Evolutionary conservation across 1,140 invertebrate genomes (phyloP), one percentile per base, ranked within the genome.

Genomic region (Magallana angulata): DNA sequence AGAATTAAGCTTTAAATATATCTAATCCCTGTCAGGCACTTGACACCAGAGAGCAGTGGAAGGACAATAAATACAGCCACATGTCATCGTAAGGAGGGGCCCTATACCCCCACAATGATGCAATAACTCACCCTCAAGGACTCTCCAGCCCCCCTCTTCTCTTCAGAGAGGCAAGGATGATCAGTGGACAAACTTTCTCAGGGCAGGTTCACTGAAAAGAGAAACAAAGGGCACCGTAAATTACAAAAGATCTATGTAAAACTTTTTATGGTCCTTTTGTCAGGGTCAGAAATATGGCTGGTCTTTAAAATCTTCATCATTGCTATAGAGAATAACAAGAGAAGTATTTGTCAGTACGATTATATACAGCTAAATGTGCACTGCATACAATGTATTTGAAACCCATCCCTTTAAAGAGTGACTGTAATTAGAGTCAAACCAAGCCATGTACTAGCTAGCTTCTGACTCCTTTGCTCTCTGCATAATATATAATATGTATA

Each of bases 101-200:
- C 68, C 68, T 30, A 36, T 71, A 71, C 68, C 24, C 68, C 68
- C 11, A 36, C 68, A 71, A 71, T 71, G 68, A 71, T 71, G 68
- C 68, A 71, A 71, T 71, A 71, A 71, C 68, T 71, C 68, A 24
- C 68, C 36, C 18, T 71, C 68, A 71, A 71, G 68, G 68, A 30
- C 24, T 30, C 68, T 71, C 18, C n/a, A 71, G 24, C 18, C n/a
- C 68, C 24, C 9, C 1, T 11, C 68, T 7, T 71, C 68, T 71
- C 68, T 11, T 8, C n/a, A 30, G 12, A 18, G 36, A 16, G 60
- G 60, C 18, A 71, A 71, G 36, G 24, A 18, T 71, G 68, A 71
- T 71, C 68, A 71, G 68, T 71, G 68, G 68, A 71, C 24, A 30
- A 71, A 71, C 68, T 71, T 71, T 71, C 18, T 24, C 68, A 30